These are phyloP conservation scores for Tragopan temminckii DNA, from an alignment of 2,797 vertebrate genomes.

Conservation along the genomic window DNA sequence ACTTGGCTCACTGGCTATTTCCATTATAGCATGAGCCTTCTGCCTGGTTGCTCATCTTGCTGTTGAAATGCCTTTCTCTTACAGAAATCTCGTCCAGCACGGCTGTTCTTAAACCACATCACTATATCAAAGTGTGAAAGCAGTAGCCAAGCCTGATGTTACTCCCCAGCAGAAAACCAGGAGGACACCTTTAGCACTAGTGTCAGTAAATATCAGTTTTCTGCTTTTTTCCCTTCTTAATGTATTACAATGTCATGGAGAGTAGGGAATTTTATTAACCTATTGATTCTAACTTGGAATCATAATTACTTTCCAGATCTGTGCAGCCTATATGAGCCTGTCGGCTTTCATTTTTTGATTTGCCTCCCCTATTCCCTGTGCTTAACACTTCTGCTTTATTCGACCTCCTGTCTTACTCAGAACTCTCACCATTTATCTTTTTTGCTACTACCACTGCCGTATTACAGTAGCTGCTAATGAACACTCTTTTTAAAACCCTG, in stretches of 20 bases:
- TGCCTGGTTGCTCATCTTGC: neutral
- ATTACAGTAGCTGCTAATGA: neutral
- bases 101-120: neutral
- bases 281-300: constrained; percentile 55
- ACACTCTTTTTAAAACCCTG: neutral
- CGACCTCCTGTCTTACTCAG: constrained; percentile 10
- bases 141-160: neutral
- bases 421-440: neutral
- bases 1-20: neutral
- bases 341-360: constrained; percentile 56
- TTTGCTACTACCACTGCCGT: neutral
- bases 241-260: neutral
- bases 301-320: constrained; percentile 47
- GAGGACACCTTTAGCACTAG: neutral
- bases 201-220: constrained; percentile 23
- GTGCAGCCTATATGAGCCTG: constrained; percentile 23
- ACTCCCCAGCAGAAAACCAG: neutral
- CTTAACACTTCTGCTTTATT: neutral
- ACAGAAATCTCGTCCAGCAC: neutral
- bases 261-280: constrained; percentile 54
- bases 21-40: neutral
- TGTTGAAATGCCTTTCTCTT: neutral
- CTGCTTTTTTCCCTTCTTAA: neutral
- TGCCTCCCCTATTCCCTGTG: constrained; percentile 4
- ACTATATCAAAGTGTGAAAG: neutral